phyloP scores from a whole-genome alignment of 2,888 invertebrate species.

The Hoplodrina blanda region DNA sequence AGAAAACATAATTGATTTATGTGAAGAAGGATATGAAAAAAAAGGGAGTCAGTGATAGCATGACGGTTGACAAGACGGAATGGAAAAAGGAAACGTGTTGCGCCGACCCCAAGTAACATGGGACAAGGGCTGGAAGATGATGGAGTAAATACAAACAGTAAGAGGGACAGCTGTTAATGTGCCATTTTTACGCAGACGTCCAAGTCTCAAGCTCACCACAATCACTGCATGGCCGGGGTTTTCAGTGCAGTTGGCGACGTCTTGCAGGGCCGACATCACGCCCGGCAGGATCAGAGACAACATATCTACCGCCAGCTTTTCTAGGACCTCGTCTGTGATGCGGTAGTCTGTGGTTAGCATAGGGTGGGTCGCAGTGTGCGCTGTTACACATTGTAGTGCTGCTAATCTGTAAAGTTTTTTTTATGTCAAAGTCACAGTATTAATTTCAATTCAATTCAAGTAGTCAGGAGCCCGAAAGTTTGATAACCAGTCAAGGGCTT shows the following conservation, averaged over 20 bases:
- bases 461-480: too few species aligned
- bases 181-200: neutral
- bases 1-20: too few species aligned
- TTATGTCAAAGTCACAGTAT: too few species aligned
- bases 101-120: too few species aligned
- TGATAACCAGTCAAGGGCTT: too few species aligned
- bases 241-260: slow-evolving; percentile 89
- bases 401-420: slow-evolving; percentile 71
- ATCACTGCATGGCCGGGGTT: slow-evolving; percentile 92
- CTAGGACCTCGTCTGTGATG: slow-evolving; percentile 81
- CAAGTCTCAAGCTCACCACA: slow-evolving; percentile 79
- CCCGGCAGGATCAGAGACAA: slow-evolving; percentile 92
- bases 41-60: too few species aligned
- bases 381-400: slow-evolving; percentile 90
- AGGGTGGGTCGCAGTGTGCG: slow-evolving; percentile 91
- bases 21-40: too few species aligned
- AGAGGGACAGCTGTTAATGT: neutral
- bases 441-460: too few species aligned
- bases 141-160: neutral
- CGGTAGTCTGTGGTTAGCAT: slow-evolving; percentile 83
- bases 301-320: slow-evolving; percentile 88
- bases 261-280: slow-evolving; percentile 90
- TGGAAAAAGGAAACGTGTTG: too few species aligned
- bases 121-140: too few species aligned
- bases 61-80: too few species aligned